Evolutionary conservation across 2,113 vertebrate species (phyloP).

Genomic region (Gila orcuttii): DNA sequence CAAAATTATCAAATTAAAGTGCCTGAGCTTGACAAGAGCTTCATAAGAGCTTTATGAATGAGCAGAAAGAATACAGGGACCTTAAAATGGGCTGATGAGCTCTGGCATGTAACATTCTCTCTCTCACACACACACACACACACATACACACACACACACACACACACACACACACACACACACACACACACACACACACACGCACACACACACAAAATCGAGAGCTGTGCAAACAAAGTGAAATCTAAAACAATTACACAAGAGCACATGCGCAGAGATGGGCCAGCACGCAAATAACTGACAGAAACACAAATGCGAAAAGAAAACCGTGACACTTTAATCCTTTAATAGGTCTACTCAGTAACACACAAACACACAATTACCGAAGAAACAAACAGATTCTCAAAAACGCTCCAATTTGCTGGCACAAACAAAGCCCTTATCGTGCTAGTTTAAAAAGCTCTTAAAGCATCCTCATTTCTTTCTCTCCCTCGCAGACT

Average conservation of each 20-base stretch:
- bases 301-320: slow-evolving; percentile 22
- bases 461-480: slow-evolving; percentile 44
- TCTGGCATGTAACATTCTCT: slow-evolving; percentile 40
- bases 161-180: no score
- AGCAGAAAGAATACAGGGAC: neutral
- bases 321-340: slow-evolving; percentile 36
- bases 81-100: neutral
- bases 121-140: neutral
- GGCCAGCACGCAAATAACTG: neutral
- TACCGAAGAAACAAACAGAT: slow-evolving; percentile 38
- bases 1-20: neutral
- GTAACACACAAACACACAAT: slow-evolving; percentile 33
- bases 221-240: neutral
- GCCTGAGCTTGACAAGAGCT: neutral
- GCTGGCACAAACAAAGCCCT: slow-evolving; percentile 36
- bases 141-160: no score
- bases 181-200: neutral
- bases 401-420: slow-evolving; percentile 1
- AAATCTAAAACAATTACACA: slow-evolving; percentile 32
- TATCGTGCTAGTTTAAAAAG: slow-evolving; percentile 44
- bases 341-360: slow-evolving; percentile 39
- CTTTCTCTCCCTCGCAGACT: slow-evolving; percentile 20
- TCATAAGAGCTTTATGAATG: neutral
- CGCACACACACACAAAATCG: neutral
- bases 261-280: neutral